These are phyloP conservation scores for Helobdella robusta DNA, from an alignment of 2,888 invertebrate genomes.

Conservation along the genomic window DNA sequence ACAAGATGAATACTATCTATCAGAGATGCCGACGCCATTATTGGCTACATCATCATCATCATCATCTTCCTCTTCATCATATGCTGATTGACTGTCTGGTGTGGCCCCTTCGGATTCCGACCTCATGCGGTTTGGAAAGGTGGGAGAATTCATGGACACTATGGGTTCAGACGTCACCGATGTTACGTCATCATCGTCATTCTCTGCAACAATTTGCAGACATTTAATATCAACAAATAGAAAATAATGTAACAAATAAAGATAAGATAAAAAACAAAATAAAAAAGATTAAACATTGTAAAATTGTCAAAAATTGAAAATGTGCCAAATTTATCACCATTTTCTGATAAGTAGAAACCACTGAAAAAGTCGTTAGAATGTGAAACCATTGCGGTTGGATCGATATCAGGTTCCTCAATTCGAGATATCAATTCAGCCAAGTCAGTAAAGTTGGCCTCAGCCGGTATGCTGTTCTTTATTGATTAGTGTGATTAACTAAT, in stretches of 20 bases:
- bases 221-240: neutral
- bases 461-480: constrained; percentile 37
- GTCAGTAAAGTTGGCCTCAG: constrained; percentile 46
- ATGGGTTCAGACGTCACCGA: constrained; percentile 35
- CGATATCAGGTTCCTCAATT: constrained; percentile 41
- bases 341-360: constrained; percentile 23
- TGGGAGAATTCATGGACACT: constrained; percentile 24
- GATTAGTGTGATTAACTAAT: too few species aligned
- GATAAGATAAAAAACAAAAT: neutral
- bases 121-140: constrained; percentile 2
- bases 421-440: constrained; percentile 48
- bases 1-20: too few species aligned
- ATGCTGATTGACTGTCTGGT: constrained; percentile 15
- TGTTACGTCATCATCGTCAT: constrained; percentile 33
- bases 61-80: constrained; percentile 20
- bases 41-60: constrained; percentile 21
- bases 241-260: neutral
- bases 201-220: constrained; percentile 8
- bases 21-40: neutral
- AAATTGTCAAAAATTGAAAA: neutral
- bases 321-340: neutral
- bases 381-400: neutral
- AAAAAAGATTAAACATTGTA: neutral
- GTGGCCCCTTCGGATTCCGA: constrained; percentile 30
- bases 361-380: neutral